A percentile compares a stretch with the other conserved stretches of the same genome.
Conservation (phyloP, 2,888 invertebrate species). For the Philereme transversata region DNA sequence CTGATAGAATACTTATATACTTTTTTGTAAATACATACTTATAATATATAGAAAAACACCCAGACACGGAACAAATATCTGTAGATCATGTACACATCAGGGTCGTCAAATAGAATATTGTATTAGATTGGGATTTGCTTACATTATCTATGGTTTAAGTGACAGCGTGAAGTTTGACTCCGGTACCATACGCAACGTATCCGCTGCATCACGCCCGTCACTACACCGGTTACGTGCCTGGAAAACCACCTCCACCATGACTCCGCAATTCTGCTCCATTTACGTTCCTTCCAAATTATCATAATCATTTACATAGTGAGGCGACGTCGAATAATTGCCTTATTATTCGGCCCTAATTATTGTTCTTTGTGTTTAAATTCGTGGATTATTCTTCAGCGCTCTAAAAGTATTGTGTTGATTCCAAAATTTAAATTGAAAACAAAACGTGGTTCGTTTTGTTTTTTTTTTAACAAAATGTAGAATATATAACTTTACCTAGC, state of each 20-base stretch:
- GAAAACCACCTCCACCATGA: slow-evolving; percentile 66
- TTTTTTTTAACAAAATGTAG: no score
- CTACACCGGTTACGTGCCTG: slow-evolving; percentile 59
- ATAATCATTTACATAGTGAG: slow-evolving; percentile 78
- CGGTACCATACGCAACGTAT: slow-evolving; percentile 45
- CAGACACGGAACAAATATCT: no score
- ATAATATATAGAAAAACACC: no score
- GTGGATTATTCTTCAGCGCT: slow-evolving; percentile 45
- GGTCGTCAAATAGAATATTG: no score
- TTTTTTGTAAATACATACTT: no score
- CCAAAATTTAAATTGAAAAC: no score
- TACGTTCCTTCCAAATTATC: slow-evolving; percentile 76
- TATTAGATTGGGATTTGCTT: no score
- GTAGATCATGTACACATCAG: no score
- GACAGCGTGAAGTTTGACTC: slow-evolving; percentile 22
- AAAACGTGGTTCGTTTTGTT: no score
- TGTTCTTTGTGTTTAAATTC: slow-evolving; percentile 78
- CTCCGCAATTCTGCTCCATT: slow-evolving; percentile 76
- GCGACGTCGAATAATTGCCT: slow-evolving; percentile 65
- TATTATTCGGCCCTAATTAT: slow-evolving; percentile 78
- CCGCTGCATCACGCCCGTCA: slow-evolving; percentile 67
- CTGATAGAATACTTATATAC: no score
- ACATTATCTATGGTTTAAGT: no score
- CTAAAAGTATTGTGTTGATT: background rate
- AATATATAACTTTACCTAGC: no score